phyloP scores from a whole-genome alignment of 2,113 vertebrate species.

The Ammodytes marinus region DNA sequence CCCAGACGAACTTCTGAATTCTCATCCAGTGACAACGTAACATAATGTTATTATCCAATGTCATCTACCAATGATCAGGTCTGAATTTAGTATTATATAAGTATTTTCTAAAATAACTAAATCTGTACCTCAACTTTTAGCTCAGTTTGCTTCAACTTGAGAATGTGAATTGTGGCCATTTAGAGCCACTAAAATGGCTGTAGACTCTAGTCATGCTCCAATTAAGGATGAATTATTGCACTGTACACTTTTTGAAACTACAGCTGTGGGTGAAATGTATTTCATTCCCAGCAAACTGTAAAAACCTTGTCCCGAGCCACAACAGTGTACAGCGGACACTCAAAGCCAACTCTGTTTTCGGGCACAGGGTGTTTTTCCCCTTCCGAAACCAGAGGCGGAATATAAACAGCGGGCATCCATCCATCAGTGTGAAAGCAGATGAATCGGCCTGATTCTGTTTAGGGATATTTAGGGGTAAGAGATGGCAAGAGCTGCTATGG shows the following conservation, averaged over 20 bases:
- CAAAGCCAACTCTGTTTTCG: slow-evolving; percentile 55
- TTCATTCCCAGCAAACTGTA: neutral
- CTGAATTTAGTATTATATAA: neutral
- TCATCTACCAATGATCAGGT: neutral
- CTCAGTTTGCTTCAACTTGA: neutral
- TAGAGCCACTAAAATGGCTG: neutral
- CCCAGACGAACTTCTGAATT: too few relatives aligned
- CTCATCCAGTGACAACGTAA: too few relatives aligned
- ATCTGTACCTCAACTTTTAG: neutral
- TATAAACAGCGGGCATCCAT: slow-evolving; percentile 61
- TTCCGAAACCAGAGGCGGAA: slow-evolving; percentile 50
- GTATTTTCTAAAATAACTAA: neutral
- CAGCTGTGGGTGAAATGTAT: neutral
- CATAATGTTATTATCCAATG: too few relatives aligned
- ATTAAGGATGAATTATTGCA: neutral
- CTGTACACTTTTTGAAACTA: neutral
- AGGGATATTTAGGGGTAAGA: slow-evolving; percentile 1
- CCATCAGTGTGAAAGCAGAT: slow-evolving; percentile 73
- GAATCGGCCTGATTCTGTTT: slow-evolving; percentile 69
- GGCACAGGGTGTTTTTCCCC: slow-evolving; percentile 48
- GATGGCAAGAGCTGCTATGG: slow-evolving; percentile 31
- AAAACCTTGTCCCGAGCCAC: slow-evolving; percentile 43
- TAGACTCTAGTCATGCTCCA: neutral
- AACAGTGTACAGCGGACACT: slow-evolving; percentile 14
- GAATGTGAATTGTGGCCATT: neutral